Evolutionary conservation across 2,888 invertebrate species (phyloP).

Genomic region (Eupithecia inturbata): DNA sequence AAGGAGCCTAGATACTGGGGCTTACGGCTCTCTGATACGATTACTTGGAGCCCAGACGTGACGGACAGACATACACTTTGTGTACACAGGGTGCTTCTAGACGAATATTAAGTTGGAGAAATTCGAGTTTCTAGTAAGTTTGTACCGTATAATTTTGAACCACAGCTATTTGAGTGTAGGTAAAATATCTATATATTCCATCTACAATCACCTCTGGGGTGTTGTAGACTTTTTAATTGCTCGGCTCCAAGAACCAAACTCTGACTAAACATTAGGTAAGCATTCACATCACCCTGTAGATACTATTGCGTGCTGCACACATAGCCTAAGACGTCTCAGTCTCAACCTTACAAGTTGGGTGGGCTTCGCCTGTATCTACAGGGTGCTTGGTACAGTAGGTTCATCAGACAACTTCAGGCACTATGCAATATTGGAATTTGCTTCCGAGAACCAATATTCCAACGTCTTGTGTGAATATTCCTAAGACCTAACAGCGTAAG

Average conservation of each 20-base stretch:
- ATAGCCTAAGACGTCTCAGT: constrained; percentile 26
- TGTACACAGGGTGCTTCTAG: constrained; percentile 19
- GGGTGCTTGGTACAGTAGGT: background rate
- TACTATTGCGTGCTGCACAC: constrained; percentile 9
- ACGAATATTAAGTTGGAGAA: too few relatives aligned
- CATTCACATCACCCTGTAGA: constrained; percentile 18
- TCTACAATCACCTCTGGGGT: too few relatives aligned
- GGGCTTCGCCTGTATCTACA: constrained; percentile 26
- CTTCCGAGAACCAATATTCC: constrained; percentile 31
- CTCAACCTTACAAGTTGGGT: constrained; percentile 27
- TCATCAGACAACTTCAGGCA: constrained; percentile 26
- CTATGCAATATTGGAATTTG: constrained; percentile 29
- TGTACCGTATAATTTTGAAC: too few relatives aligned
- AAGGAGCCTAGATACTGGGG: constrained; percentile 32
- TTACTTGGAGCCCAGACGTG: constrained; percentile 41
- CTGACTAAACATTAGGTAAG: background rate
- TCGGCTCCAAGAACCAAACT: background rate
- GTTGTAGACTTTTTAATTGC: background rate
- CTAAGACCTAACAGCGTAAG: constrained; percentile 15
- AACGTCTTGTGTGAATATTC: constrained; percentile 23
- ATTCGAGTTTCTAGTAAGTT: too few relatives aligned
- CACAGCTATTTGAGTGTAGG: too few relatives aligned
- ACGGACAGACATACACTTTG: constrained; percentile 37
- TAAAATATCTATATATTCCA: too few relatives aligned
- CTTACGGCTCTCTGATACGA: constrained; percentile 38